phyloP scores from a whole-genome alignment of 2,888 invertebrate species.

The Bembecia ichneumoniformis region DNA sequence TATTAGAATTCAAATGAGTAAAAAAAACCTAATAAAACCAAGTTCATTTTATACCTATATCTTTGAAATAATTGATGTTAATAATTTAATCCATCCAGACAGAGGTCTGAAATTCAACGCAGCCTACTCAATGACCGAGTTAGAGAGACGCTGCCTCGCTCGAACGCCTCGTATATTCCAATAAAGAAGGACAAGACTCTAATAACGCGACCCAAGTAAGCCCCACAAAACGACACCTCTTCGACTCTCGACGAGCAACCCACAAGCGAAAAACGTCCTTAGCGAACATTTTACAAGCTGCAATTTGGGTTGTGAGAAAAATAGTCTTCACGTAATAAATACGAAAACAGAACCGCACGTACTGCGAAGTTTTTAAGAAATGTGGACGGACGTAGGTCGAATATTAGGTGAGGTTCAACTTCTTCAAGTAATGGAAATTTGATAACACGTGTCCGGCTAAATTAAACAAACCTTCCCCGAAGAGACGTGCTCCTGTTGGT shows the following conservation, averaged over 20 bases:
- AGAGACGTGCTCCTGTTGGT: constrained; percentile 24
- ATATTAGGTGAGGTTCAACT: constrained; percentile 32
- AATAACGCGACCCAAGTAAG: constrained; percentile 58
- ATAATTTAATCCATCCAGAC: not conserved
- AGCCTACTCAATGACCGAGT: not conserved
- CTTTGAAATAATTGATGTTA: not conserved
- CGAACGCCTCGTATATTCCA: constrained; percentile 49
- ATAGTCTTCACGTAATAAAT: constrained; percentile 33
- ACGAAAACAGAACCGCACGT: constrained; percentile 49
- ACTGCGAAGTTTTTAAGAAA: constrained; percentile 48
- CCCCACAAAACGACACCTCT: constrained; percentile 55
- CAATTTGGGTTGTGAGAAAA: constrained; percentile 9
- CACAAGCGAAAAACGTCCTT: constrained; percentile 24
- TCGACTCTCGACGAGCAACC: constrained; percentile 23
- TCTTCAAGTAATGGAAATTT: constrained; percentile 39
- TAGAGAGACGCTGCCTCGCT: constrained; percentile 14
- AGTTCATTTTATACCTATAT: too few species aligned
- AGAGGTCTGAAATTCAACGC: not conserved
- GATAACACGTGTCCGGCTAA: constrained; percentile 29
- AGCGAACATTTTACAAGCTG: constrained; percentile 11
- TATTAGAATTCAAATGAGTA: too few species aligned
- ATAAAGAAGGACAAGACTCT: constrained; percentile 61
- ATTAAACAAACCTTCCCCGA: constrained; percentile 10
- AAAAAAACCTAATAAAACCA: too few species aligned
- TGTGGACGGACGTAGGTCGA: constrained; percentile 37